phyloP scores from a whole-genome alignment of 2,113 vertebrate species.

The Oryzias javanicus region DNA sequence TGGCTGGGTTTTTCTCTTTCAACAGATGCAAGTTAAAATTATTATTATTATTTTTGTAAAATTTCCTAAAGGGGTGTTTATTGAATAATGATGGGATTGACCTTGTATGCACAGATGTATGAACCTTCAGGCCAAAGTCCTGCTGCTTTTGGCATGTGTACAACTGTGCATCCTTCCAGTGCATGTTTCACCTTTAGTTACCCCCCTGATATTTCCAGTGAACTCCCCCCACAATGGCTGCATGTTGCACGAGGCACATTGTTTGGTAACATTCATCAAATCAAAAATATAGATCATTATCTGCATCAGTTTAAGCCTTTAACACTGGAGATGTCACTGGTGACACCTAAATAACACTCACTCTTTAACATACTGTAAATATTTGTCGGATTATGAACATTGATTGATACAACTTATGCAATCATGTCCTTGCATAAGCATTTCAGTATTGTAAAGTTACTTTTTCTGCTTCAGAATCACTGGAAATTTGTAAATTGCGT shows the following conservation, averaged over 20 bases:
- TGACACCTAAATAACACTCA: too few relatives aligned
- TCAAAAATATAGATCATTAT: background rate
- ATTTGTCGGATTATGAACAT: too few relatives aligned
- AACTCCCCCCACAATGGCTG: constrained; percentile 91
- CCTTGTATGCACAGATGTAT: background rate
- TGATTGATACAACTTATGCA: too few relatives aligned
- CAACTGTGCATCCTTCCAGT: constrained; percentile 50
- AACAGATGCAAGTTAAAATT: constrained; percentile 17
- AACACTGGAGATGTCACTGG: too few relatives aligned
- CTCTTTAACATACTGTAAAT: too few relatives aligned
- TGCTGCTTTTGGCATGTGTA: constrained; percentile 36
- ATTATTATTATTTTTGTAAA: background rate
- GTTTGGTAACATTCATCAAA: constrained; percentile 85
- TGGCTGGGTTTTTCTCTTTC: constrained; percentile 16
- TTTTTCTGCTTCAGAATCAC: too few relatives aligned
- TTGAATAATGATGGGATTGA: background rate
- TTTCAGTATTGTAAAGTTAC: too few relatives aligned
- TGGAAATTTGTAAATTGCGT: too few relatives aligned
- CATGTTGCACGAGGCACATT: constrained; percentile 92
- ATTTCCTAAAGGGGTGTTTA: constrained; percentile 8
- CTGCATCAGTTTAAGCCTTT: constrained; percentile 22
- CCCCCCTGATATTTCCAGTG: constrained; percentile 96
- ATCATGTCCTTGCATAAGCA: too few relatives aligned
- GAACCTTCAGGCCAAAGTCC: constrained; percentile 11
- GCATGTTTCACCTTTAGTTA: constrained; percentile 71